These are phyloP conservation scores for Lemur catta DNA, from an alignment of 2,797 vertebrate genomes.

Conservation along the genomic window DNA sequence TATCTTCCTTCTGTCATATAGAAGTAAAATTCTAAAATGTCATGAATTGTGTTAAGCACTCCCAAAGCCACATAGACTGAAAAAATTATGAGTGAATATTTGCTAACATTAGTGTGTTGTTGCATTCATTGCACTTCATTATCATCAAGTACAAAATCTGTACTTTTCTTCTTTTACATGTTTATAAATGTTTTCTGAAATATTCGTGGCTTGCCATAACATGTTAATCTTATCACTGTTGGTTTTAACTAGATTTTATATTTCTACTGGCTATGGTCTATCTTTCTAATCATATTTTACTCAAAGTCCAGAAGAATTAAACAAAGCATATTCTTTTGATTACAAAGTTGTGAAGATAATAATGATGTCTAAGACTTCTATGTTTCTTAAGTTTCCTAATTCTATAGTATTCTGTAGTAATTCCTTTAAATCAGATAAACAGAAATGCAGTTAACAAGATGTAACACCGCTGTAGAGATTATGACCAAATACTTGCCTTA, in stretches of 20 bases:
- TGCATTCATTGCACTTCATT: not conserved
- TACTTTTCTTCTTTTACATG: not conserved
- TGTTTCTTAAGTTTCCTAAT: not conserved
- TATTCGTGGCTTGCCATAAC: not conserved
- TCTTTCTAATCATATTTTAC: not conserved
- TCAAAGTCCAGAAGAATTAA: not conserved
- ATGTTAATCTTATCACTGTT: not conserved
- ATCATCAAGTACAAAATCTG: not conserved
- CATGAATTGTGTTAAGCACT: not conserved
- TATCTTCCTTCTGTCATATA: not conserved
- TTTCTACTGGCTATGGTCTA: not conserved
- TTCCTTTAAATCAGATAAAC: not conserved
- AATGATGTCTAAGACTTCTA: not conserved
- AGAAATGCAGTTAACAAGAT: not conserved
- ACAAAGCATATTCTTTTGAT: not conserved
- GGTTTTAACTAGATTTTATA: not conserved
- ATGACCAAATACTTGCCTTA: not conserved
- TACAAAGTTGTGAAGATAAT: not conserved
- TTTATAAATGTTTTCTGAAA: not conserved
- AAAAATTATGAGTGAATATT: not conserved
- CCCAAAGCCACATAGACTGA: not conserved
- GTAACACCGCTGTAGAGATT: not conserved
- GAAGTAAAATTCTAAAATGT: not conserved
- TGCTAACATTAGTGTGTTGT: not conserved
- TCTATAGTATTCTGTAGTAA: not conserved